A percentile compares a stretch with the other conserved stretches of the same genome.
Conservation (phyloP, 2,113 vertebrate species). For the Salvelinus fontinalis region DNA sequence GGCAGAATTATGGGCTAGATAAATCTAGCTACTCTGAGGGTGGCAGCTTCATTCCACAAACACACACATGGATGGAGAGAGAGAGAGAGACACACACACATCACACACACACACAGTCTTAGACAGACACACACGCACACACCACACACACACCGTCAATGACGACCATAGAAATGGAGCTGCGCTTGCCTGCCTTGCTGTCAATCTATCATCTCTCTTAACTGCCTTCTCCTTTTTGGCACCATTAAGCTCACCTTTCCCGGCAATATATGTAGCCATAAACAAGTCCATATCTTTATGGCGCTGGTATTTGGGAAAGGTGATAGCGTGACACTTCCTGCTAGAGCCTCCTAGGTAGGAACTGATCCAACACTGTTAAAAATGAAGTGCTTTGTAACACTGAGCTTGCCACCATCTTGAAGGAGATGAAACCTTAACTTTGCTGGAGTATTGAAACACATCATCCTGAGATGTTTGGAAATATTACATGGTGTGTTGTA, state of each 20-base stretch:
- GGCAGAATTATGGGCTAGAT: slow-evolving; percentile 17
- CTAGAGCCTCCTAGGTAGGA: slow-evolving; percentile 12
- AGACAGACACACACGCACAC: not conserved
- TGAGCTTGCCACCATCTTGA: too few relatives aligned
- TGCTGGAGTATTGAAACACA: too few relatives aligned
- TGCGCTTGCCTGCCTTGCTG: not conserved
- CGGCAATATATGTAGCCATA: slow-evolving; percentile 6
- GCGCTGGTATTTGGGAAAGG: slow-evolving; percentile 17
- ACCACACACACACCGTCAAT: too few relatives aligned
- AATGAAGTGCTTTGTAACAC: too few relatives aligned
- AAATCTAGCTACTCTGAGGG: not conserved
- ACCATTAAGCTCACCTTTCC: slow-evolving; percentile 11
- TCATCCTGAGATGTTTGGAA: too few relatives aligned
- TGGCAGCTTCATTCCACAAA: not conserved
- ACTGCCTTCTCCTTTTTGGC: slow-evolving; percentile 4
- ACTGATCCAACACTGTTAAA: not conserved
- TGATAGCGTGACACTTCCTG: slow-evolving; percentile 10
- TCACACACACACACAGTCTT: not conserved
- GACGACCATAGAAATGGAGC: too few relatives aligned
- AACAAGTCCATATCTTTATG: slow-evolving; percentile 25
- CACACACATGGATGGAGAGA: not conserved
- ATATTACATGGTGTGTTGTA: too few relatives aligned
- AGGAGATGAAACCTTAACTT: too few relatives aligned
- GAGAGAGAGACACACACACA: not conserved
- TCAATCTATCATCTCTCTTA: slow-evolving; percentile 3